Evolutionary conservation across 2,888 invertebrate genomes (phyloP), one percentile per base, ranked within the genome.

Genomic region (Lacanobia wlatinum): DNA sequence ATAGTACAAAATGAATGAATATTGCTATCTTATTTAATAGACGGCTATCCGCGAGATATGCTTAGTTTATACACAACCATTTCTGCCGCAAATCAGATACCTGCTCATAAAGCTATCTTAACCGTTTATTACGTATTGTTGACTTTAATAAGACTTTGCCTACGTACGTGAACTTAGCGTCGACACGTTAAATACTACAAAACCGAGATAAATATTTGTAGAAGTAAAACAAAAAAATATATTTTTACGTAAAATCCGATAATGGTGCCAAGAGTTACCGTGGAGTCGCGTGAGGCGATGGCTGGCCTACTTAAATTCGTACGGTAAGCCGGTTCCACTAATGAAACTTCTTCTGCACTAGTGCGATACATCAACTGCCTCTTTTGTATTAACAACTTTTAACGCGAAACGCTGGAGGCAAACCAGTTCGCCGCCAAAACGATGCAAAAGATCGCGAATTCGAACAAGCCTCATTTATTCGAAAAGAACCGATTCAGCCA

Each of bases 231-330:
- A 72, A 72, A 72, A 78, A 68, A 64, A 72, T 1, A 80, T 76
- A 70, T 80, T 80, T 85, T 84, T 71, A 72, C 76, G 74, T 73
- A 76, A 77, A 78, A 73, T 69, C 62, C 67, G 70, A 84, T 80
- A 84, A 80, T 80, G 82, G 76, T 84, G 78, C 74, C 84, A 87
- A 87, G 83, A 85, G 80, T 73, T 82, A 76, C 73, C 79, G 69
- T 48, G 76, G 76, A 87, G 85, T 92, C 88, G 92, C 92, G 92
- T 92, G 93, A 89, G 85, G 67, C 86, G 87, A 89, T 85, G 80
- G 87, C 67, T 86, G 93, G 88, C 93, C 93, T 92, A 93, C 88
- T 90, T 91, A 86, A 85, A 84, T 87, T 86, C 78, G 87, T 87
- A 85, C 89, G 79, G 84, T 81, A 84, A 89, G 87, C 88, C 87